Percentiles rank a stretch among this genome's conserved stretches.
These are phyloP conservation scores for Puntigrus tetrazona DNA, from an alignment of 2,113 vertebrate genomes.

Conservation along the genomic window DNA sequence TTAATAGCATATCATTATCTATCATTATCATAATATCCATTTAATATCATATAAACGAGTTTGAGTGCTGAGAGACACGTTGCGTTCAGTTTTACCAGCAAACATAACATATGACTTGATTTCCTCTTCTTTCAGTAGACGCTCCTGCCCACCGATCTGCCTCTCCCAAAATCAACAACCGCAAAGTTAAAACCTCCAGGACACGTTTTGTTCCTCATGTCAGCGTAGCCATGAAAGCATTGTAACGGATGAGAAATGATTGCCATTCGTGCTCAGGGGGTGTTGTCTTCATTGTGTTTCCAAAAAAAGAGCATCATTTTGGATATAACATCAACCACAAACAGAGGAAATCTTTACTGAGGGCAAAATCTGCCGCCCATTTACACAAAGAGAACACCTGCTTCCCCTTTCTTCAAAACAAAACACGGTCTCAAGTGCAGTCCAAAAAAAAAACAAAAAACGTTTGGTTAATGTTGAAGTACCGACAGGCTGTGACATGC, in stretches of 20 bases:
- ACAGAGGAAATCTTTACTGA: constrained; percentile 45
- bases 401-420: constrained; percentile 48
- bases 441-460: constrained; percentile 34
- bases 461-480: constrained; percentile 26
- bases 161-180: constrained; percentile 36
- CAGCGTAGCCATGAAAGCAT: constrained; percentile 10
- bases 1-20: not conserved
- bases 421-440: constrained; percentile 33
- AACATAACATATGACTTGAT: not conserved
- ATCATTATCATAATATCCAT: constrained; percentile 1
- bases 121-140: not conserved
- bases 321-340: constrained; percentile 34
- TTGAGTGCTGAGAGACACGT: not conserved
- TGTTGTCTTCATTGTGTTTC: constrained; percentile 38
- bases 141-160: not conserved
- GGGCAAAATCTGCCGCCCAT: not conserved
- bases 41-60: not conserved
- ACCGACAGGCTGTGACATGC: constrained; percentile 24
- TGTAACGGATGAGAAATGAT: constrained; percentile 34
- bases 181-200: constrained; percentile 28
- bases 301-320: constrained; percentile 24
- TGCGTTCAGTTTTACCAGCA: not conserved
- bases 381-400: constrained; percentile 57
- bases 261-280: not conserved
- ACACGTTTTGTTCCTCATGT: constrained; percentile 32